phyloP scores from a whole-genome alignment of 1,140 invertebrate species.

The Oryctes rhinoceros region DNA sequence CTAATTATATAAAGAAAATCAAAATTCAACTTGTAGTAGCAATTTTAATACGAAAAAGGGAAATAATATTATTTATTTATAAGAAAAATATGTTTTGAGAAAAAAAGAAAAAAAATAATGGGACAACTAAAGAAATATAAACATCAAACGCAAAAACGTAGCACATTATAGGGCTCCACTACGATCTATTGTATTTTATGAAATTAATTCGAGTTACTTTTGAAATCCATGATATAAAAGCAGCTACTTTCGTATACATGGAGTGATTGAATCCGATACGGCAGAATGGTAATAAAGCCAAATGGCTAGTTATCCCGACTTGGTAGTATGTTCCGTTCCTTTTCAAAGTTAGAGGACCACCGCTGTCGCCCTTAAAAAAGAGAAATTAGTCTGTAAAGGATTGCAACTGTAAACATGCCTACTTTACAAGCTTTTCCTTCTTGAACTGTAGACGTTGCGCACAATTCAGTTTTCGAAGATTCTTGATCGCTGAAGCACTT shows the following conservation, averaged over 20 bases:
- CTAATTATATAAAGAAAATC: too few species aligned
- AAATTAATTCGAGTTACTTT: conserved; percentile 55
- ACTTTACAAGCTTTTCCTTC: conserved; percentile 60
- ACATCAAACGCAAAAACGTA: too few species aligned
- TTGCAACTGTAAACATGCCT: not conserved
- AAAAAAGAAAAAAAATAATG: too few species aligned
- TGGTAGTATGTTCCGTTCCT: conserved; percentile 52
- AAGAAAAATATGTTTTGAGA: too few species aligned
- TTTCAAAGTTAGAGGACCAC: conserved; percentile 54
- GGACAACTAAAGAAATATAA: too few species aligned
- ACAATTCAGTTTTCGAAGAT: conserved; percentile 50
- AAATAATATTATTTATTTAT: too few species aligned
- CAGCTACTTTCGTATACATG: conserved; percentile 56
- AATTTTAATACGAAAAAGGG: too few species aligned
- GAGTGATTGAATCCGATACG: conserved; percentile 57
- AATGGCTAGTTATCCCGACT: conserved; percentile 57
- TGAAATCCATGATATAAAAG: conserved; percentile 57
- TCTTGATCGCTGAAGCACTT: conserved; percentile 52
- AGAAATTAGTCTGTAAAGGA: conserved; percentile 12
- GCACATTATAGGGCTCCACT: not conserved
- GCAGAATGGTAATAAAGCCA: conserved; percentile 57
- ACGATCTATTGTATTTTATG: conserved; percentile 40
- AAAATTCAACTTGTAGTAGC: too few species aligned
- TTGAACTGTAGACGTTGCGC: conserved; percentile 55
- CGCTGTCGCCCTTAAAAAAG: conserved; percentile 57